These are phyloP conservation scores for Hecatera dysodea DNA, from an alignment of 2,888 invertebrate genomes.

Conservation along the genomic window DNA sequence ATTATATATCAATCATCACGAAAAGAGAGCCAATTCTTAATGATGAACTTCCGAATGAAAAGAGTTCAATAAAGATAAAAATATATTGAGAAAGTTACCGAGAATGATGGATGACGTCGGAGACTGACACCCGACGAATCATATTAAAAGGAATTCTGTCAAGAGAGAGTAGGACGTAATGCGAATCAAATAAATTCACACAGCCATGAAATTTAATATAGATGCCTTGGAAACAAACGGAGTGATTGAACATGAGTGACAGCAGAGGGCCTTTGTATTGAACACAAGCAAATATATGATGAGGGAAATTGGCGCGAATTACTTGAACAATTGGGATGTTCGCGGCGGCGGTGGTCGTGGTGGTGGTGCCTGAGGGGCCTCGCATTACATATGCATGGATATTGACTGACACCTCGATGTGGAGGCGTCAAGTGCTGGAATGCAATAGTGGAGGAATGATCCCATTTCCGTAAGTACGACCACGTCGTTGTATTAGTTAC, in stretches of 20 bases:
- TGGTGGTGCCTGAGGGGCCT: not conserved
- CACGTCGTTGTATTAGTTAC: not conserved
- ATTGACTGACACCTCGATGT: slow-evolving; percentile 9
- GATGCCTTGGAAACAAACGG: slow-evolving; percentile 55
- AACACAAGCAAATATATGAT: slow-evolving; percentile 30
- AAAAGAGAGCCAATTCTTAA: slow-evolving; percentile 47
- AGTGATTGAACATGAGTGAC: slow-evolving; percentile 59
- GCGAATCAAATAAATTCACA: slow-evolving; percentile 67
- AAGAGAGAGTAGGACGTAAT: slow-evolving; percentile 44
- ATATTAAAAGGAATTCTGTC: slow-evolving; percentile 62
- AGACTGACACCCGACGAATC: slow-evolving; percentile 55
- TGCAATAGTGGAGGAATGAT: slow-evolving; percentile 14
- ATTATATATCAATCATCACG: slow-evolving; percentile 32
- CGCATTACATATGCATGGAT: slow-evolving; percentile 39
- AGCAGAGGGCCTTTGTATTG: slow-evolving; percentile 30
- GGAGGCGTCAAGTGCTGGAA: slow-evolving; percentile 1
- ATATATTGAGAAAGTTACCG: slow-evolving; percentile 63
- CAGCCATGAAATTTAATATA: slow-evolving; percentile 65
- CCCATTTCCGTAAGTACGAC: slow-evolving; percentile 5
- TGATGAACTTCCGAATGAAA: slow-evolving; percentile 63
- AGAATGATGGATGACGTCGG: slow-evolving; percentile 63
- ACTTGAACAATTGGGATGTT: slow-evolving; percentile 25
- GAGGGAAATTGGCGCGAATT: slow-evolving; percentile 23
- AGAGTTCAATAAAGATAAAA: slow-evolving; percentile 64
- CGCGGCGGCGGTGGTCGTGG: not conserved